Evolutionary conservation across 92 coral and sea anemone species (phyloP).

Genomic region (Pocillopora grandis): DNA sequence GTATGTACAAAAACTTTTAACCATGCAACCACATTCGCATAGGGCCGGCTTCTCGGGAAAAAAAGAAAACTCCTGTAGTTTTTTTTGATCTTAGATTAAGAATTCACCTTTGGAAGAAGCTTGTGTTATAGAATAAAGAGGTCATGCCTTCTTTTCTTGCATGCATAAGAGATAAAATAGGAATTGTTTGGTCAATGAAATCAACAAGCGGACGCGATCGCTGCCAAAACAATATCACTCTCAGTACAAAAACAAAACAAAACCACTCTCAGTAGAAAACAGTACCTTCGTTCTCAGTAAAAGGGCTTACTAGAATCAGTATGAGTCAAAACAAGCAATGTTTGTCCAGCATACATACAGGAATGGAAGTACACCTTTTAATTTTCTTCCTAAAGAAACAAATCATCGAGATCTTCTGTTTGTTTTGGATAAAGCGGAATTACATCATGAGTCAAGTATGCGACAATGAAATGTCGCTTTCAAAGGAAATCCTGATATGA

Average conservation of each 20-base stretch:
- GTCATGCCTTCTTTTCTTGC: neutral
- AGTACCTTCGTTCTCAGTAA: neutral
- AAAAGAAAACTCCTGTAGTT: neutral
- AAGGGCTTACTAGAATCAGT: neutral
- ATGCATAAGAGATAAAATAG: constrained; percentile 1
- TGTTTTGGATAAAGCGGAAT: too few relatives aligned
- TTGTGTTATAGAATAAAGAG: neutral
- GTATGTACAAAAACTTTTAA: neutral
- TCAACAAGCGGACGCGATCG: constrained; percentile 10
- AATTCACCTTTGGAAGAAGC: neutral
- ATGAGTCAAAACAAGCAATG: too few relatives aligned
- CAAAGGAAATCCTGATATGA: neutral
- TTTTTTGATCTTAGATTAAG: neutral
- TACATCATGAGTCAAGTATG: neutral
- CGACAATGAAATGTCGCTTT: neutral
- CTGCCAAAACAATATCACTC: constrained; percentile 20
- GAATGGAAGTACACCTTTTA: too few relatives aligned
- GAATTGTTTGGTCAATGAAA: constrained; percentile 3
- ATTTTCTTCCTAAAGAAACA: too few relatives aligned
- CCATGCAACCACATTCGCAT: neutral
- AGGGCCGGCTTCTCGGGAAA: neutral
- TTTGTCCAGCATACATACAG: too few relatives aligned
- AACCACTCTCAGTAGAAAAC: neutral
- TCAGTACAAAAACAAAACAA: neutral
- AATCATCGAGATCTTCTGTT: too few relatives aligned